phyloP scores from a whole-genome alignment of 2,797 vertebrate species.

The Argyrosomus regius region DNA sequence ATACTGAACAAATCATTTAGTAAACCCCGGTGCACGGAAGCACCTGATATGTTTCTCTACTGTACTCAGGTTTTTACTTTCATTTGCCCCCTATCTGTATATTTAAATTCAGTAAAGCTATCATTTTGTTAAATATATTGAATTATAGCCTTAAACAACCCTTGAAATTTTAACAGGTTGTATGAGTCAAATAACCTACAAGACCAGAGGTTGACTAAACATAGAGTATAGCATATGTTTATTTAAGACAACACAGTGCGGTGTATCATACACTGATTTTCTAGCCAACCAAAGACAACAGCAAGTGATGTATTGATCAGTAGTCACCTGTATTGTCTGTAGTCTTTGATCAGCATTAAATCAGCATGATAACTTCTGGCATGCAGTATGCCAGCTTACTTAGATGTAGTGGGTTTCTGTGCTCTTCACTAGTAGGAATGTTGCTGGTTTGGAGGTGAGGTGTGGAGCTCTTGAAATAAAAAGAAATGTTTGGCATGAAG shows the following conservation, averaged over 20 bases:
- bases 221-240: not conserved
- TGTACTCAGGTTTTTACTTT: too few species aligned
- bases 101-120: too few species aligned
- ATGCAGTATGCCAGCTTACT: not conserved
- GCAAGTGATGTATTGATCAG: not conserved
- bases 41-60: too few species aligned
- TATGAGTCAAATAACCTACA: not conserved
- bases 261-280: not conserved
- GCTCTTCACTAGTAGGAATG: not conserved
- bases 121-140: too few species aligned
- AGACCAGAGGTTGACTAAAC: not conserved
- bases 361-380: conserved; percentile 1
- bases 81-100: too few species aligned
- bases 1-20: too few species aligned
- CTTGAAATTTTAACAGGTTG: not conserved
- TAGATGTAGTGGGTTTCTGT: not conserved
- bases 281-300: not conserved
- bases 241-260: not conserved
- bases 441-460: not conserved
- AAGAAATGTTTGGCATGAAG: not conserved
- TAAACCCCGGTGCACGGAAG: too few species aligned
- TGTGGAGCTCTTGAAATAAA: not conserved
- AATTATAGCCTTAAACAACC: not conserved
- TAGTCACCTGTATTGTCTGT: conserved; percentile 1
- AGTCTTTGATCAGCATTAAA: not conserved